phyloP scores from a whole-genome alignment of 2,888 invertebrate genomes.

The Ceramica pisi region DNA sequence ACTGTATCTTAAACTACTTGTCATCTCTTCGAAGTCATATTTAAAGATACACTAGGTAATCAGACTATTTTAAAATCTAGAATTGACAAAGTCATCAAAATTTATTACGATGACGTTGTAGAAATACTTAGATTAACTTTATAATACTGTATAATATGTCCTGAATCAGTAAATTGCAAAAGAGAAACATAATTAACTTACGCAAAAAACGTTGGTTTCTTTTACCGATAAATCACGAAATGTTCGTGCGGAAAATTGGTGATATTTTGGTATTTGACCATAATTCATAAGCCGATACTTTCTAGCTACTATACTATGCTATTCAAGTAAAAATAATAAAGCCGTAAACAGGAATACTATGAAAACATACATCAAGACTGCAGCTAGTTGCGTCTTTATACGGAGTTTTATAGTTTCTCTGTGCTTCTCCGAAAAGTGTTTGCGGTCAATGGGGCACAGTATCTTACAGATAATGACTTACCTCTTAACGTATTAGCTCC shows the following conservation, averaged over 20 bases:
- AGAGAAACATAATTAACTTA: neutral
- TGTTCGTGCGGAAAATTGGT: neutral
- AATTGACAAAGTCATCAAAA: constrained; percentile 9
- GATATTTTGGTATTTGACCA: neutral
- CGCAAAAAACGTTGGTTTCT: neutral
- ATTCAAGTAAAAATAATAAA: neutral
- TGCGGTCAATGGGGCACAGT: neutral
- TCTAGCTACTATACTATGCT: neutral
- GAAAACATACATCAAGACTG: neutral
- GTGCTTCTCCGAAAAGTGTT: neutral
- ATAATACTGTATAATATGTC: neutral
- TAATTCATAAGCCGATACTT: neutral
- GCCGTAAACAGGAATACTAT: neutral
- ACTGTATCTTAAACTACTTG: constrained; percentile 37
- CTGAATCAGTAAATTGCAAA: neutral
- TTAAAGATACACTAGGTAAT: constrained; percentile 41
- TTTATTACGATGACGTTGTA: constrained; percentile 38
- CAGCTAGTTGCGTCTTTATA: neutral
- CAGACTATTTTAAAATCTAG: constrained; percentile 31
- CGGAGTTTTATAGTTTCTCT: neutral
- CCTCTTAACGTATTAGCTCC: constrained; percentile 89
- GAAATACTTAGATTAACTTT: constrained; percentile 23
- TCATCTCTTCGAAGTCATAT: constrained; percentile 47
- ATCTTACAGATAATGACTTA: constrained; percentile 68
- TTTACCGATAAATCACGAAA: too few relatives aligned